Evolutionary conservation across 2,113 vertebrate genomes (phyloP), one percentile per base, ranked within the genome.

Genomic region (Osmerus eperlanus): DNA sequence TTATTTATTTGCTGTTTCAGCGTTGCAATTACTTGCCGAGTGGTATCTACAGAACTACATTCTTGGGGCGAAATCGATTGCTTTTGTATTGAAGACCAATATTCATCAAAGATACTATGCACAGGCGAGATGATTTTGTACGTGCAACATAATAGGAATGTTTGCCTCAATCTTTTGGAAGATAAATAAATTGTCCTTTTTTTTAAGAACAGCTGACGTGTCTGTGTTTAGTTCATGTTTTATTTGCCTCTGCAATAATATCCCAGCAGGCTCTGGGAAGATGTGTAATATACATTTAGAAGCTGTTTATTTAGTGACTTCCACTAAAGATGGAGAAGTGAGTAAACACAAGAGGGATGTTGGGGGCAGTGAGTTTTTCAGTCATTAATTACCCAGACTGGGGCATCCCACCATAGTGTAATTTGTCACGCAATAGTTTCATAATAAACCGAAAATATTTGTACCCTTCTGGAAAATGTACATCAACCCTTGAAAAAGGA

Each of bases 1-100:
- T 83, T 88, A 89, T 90, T 89, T 90, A 89, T 89, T 89, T 67
- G 56, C 70, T 61, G 58, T 71, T 79, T 21, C 65, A 13, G 66
- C 70, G 47, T 47, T 51, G 36, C 63, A 32, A 68, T n/a, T 63
- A 12, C 71, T 75, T 65, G 55, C 74, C 47, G 77, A 36, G 52
- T 51, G 82, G 81, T 81, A 86, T 81, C 56, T 78, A 59, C 74
- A 72, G 70, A 28, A 71, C 15, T 19, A 65, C 0, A 56, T 67
- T 76, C 67, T 78, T 52, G 76, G 64, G 84, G 74, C 71, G 73
- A 80, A 75, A 13, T 81, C 65, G 54, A 47, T 25, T 75, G 63
- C 69, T 47, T 78, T 86, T 81, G 41, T 83, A 81, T 72, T 53
- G 60, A 71, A 47, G 66, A 78, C 19, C 61, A 74, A 41, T 69